Evolutionary conservation across 2,797 vertebrate species (phyloP).

Genomic region (Sebastolobus altivelis): DNA sequence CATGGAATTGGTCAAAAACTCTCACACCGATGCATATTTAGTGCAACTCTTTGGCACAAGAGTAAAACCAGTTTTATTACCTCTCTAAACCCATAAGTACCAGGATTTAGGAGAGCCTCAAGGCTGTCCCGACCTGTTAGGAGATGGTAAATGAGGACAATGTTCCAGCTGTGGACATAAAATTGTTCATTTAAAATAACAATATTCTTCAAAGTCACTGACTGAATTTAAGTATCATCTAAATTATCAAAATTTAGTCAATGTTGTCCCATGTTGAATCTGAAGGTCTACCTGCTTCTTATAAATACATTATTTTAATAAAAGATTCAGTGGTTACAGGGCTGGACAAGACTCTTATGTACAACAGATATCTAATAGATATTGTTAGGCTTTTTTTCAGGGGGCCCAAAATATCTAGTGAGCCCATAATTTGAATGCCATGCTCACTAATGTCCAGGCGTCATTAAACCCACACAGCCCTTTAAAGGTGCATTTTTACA

Average conservation of each 20-base stretch:
- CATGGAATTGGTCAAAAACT: background rate
- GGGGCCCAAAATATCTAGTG: no score
- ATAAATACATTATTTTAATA: background rate
- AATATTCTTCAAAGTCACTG: background rate
- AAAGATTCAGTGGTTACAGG: background rate
- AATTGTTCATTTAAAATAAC: background rate
- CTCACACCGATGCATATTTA: background rate
- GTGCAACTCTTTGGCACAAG: background rate
- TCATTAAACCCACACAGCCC: background rate
- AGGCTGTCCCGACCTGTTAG: background rate
- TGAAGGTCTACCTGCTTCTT: background rate
- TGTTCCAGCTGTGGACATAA: background rate
- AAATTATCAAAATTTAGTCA: background rate
- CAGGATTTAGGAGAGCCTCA: background rate
- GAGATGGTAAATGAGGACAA: background rate
- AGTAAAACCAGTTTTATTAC: background rate
- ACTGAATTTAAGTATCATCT: background rate
- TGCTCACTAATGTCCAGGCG: background rate
- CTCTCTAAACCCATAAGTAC: background rate
- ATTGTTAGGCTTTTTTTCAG: background rate
- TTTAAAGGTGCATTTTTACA: constrained; percentile 1
- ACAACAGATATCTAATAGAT: background rate
- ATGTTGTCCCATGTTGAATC: constrained; percentile 3
- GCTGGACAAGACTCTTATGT: background rate
- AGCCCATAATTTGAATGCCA: background rate